These are phyloP conservation scores for Cataglyphis rosenhaueri DNA, from an alignment of 2,888 invertebrate species.

Conservation along the genomic window DNA sequence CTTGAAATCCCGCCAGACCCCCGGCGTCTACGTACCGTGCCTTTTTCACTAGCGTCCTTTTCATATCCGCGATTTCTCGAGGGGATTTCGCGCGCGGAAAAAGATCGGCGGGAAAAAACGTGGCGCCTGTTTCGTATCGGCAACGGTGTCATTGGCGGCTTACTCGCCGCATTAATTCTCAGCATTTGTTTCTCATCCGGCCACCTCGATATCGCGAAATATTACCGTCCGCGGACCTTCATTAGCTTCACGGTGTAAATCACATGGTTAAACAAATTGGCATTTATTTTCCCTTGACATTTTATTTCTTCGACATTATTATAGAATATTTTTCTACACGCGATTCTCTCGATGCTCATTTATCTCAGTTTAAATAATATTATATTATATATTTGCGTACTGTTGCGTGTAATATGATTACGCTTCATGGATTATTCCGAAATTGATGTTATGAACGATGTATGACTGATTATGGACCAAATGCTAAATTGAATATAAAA, in stretches of 20 bases:
- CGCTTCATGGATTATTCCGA: conserved; percentile 36
- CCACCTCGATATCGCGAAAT: conserved; percentile 68
- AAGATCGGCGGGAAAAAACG: conserved; percentile 20
- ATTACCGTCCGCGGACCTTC: conserved; percentile 59
- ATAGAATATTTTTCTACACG: conserved; percentile 2
- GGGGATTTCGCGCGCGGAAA: conserved; percentile 33
- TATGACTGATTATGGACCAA: conserved; percentile 31
- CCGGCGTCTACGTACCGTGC: neutral
- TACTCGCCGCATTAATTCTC: conserved; percentile 31
- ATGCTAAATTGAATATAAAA: conserved; percentile 36
- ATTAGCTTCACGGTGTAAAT: conserved; percentile 55
- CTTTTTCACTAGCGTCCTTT: neutral
- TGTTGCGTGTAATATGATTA: conserved; percentile 37
- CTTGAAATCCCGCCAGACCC: conserved; percentile 54
- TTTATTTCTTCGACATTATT: conserved; percentile 24
- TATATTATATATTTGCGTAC: neutral
- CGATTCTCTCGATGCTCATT: conserved; percentile 8
- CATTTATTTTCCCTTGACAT: conserved; percentile 34
- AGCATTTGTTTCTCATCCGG: conserved; percentile 16
- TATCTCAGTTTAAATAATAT: conserved; percentile 33
- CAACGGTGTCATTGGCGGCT: conserved; percentile 38
- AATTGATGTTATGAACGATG: conserved; percentile 29
- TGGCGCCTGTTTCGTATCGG: conserved; percentile 33
- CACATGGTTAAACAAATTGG: conserved; percentile 43
- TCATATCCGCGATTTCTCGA: conserved; percentile 27